Percentiles rank a stretch among this genome's conserved stretches.
Evolutionary conservation across 2,113 vertebrate genomes (phyloP).

Genomic region (Silurus meridionalis): DNA sequence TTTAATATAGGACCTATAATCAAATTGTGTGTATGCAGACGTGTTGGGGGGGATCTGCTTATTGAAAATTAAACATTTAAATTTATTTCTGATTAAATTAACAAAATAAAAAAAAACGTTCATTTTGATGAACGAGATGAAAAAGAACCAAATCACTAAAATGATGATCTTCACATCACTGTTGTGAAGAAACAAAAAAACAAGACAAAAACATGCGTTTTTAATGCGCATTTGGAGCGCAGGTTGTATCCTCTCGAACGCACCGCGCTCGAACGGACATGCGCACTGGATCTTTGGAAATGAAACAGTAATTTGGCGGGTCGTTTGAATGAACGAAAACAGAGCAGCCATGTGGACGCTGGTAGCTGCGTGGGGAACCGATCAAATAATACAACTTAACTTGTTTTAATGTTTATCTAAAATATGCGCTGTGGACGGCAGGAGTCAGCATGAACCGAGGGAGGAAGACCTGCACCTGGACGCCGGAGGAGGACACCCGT

Average conservation of each 20-base stretch:
- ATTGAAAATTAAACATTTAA: too few relatives aligned
- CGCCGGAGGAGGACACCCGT: background rate
- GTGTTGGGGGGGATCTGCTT: too few relatives aligned
- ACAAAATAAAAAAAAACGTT: too few relatives aligned
- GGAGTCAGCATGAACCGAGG: slow-evolving; percentile 26
- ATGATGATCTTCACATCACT: too few relatives aligned
- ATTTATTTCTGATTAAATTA: too few relatives aligned
- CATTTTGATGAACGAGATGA: too few relatives aligned
- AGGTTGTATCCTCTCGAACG: background rate
- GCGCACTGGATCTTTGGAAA: slow-evolving; percentile 45
- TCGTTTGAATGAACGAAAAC: slow-evolving; percentile 31
- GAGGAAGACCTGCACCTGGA: background rate
- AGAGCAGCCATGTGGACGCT: background rate
- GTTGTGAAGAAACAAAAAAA: background rate
- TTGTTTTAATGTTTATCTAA: background rate
- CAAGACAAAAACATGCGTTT: background rate
- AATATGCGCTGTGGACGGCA: background rate
- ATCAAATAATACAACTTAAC: background rate
- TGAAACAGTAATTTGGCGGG: slow-evolving; percentile 37
- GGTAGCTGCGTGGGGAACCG: background rate
- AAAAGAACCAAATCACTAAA: too few relatives aligned
- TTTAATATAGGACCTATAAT: too few relatives aligned
- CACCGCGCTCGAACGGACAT: background rate
- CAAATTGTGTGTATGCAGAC: too few relatives aligned
- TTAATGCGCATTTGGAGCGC: slow-evolving; percentile 25